Evolutionary conservation across 2,113 vertebrate species (phyloP).

Genomic region (Epinephelus cyanopodus): DNA sequence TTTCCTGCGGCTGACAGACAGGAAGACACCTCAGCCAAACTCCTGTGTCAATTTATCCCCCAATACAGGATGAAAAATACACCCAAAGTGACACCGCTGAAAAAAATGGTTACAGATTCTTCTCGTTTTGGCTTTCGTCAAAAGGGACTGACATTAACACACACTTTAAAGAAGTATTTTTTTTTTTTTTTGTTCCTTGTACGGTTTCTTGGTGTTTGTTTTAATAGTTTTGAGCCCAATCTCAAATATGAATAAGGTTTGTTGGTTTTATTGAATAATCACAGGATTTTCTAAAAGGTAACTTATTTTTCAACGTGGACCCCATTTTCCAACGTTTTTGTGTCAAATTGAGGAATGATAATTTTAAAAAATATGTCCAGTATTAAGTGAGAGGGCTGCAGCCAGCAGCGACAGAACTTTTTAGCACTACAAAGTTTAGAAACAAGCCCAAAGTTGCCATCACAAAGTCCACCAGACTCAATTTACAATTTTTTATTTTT

Average conservation of each 20-base stretch:
- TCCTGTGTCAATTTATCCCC: constrained; percentile 58
- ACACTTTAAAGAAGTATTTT: background rate
- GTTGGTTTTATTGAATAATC: background rate
- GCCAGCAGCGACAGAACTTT: no score
- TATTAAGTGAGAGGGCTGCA: no score
- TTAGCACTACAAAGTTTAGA: no score
- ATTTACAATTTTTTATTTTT: no score
- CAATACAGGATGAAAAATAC: constrained; percentile 55
- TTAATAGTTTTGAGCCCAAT: background rate
- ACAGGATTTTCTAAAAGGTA: background rate
- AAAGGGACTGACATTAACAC: background rate
- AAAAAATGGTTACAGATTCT: background rate
- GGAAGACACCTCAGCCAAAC: constrained; percentile 83
- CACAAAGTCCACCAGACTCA: no score
- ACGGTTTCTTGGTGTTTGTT: background rate
- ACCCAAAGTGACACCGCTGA: constrained; percentile 38
- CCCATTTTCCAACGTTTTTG: no score
- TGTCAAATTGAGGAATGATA: no score
- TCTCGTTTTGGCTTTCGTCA: background rate
- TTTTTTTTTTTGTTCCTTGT: background rate
- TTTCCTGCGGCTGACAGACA: constrained; percentile 80
- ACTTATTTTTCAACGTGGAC: no score
- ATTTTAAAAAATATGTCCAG: no score
- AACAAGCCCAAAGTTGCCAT: no score
- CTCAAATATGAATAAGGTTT: background rate